A percentile compares a stretch with the other conserved stretches of the same genome.
Evolutionary conservation across 2,797 vertebrate genomes (phyloP).

Genomic region (Nannoperca obscura): DNA sequence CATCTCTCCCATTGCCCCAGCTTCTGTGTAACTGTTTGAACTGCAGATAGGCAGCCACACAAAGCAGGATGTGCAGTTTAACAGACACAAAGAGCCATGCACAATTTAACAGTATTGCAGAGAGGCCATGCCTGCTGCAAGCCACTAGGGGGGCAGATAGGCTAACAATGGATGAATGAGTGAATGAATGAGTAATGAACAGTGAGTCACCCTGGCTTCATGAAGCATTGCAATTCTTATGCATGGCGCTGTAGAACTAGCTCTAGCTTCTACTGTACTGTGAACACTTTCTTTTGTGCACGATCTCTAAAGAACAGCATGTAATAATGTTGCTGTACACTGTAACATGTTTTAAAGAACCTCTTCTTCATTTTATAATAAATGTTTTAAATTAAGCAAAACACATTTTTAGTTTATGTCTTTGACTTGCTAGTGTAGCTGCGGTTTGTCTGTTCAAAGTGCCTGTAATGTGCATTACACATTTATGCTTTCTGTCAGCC

Average conservation of each 20-base stretch:
- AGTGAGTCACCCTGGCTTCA: constrained; percentile 38
- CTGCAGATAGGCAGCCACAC: not conserved
- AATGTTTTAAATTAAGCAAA: constrained; percentile 19
- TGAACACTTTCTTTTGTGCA: constrained; percentile 8
- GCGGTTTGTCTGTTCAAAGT: constrained; percentile 30
- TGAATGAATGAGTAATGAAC: constrained; percentile 37
- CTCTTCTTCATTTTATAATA: constrained; percentile 11
- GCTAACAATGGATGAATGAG: constrained; percentile 34
- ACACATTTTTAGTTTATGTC: constrained; percentile 24
- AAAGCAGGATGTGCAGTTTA: constrained; percentile 10
- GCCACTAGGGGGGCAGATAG: constrained; percentile 69
- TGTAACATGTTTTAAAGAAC: constrained; percentile 10
- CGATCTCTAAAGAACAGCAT: constrained; percentile 7
- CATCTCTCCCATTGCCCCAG: not conserved
- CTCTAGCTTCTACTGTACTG: not conserved
- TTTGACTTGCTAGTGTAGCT: constrained; percentile 18
- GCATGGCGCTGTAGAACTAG: not conserved
- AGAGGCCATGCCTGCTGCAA: not conserved
- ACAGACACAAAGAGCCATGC: not conserved
- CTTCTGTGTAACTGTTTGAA: not conserved
- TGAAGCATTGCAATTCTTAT: constrained; percentile 2
- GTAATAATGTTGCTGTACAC: not conserved
- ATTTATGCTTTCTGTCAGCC: constrained; percentile 26
- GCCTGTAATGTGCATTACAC: constrained; percentile 19
- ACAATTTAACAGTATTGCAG: not conserved